These are phyloP conservation scores for Ecliptopera silaceata DNA, from an alignment of 2,888 invertebrate species.

Conservation along the genomic window DNA sequence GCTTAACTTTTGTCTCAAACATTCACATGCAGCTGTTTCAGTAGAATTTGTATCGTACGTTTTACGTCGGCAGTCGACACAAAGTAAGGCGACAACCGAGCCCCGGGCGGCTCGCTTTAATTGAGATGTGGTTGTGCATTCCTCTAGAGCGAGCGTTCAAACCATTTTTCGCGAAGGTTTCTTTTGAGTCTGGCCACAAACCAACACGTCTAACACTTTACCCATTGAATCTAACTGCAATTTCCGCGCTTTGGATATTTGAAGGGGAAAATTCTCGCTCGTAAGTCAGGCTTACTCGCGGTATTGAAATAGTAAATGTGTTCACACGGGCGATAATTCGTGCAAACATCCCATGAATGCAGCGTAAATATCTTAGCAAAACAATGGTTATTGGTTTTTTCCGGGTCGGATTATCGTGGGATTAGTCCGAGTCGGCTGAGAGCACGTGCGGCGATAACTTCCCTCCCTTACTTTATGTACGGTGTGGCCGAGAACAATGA, in stretches of 20 bases:
- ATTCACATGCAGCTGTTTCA: slow-evolving; percentile 54
- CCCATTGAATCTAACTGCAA: slow-evolving; percentile 24
- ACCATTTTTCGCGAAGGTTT: slow-evolving; percentile 42
- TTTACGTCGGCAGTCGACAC: slow-evolving; percentile 48
- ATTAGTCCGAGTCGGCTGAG: slow-evolving; percentile 57
- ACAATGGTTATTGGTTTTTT: slow-evolving; percentile 76
- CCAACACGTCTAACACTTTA: slow-evolving; percentile 37
- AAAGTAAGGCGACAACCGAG: slow-evolving; percentile 55
- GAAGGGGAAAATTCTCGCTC: slow-evolving; percentile 44
- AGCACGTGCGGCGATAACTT: slow-evolving; percentile 68
- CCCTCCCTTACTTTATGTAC: slow-evolving; percentile 31
- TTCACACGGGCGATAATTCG: slow-evolving; percentile 63
- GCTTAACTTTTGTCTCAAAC: slow-evolving; percentile 61
- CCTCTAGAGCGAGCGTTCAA: slow-evolving; percentile 46
- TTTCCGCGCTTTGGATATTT: slow-evolving; percentile 17
- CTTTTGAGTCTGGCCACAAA: slow-evolving; percentile 28
- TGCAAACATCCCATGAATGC: slow-evolving; percentile 65
- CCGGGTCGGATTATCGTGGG: slow-evolving; percentile 73
- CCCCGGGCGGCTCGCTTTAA: slow-evolving; percentile 55
- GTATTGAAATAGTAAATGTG: slow-evolving; percentile 62
- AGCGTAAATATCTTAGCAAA: slow-evolving; percentile 66
- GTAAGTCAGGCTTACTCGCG: slow-evolving; percentile 51
- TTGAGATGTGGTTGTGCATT: slow-evolving; percentile 60
- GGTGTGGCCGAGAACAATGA: slow-evolving; percentile 54
- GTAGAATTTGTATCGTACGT: slow-evolving; percentile 57